Evolutionary conservation across 2,888 invertebrate species (phyloP), one percentile per base, ranked within the genome.

Genomic region (Blastobasis adustella): DNA sequence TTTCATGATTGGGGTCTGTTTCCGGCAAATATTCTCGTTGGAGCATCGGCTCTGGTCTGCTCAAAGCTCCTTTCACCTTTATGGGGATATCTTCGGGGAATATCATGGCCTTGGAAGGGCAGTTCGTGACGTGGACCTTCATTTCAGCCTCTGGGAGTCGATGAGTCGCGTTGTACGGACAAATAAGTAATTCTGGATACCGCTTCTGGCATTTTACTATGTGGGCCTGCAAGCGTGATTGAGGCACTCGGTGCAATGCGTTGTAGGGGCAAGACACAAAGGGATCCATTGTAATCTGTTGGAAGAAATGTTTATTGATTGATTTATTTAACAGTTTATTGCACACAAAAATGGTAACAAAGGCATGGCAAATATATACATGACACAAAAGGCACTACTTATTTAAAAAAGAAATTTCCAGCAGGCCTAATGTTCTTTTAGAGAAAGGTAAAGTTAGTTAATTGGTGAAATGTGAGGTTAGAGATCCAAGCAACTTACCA

Each of bases 141-240:
- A 85, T 57, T 54, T 89, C 82, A 0, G 69, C 67, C 36, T 81
- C 73, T 0, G 89, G 79, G 23, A 47, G 63, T 0, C 90, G 73
- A 58, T 91, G 92, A 0, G 82, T 82, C 0, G 85, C 83, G 50
- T 92, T 91, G 56, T 89, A 92, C 0, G 90, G 90, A 50, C 92
- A 92, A 4, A 82, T 80, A 4, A 69, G 63, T 0, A 79, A 61
- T 2, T 76, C 62, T 0, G 89, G 87, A 56, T 89, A 72, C 1
- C 73, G 76, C 9, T 76, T 66, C 10, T 89, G 74, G 56, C 92
- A 92, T 64, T 91, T 91, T 0, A 90, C 63, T 0, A 92, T 60
- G 62, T 92, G 92, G 0, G 68, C 72, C 52, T 90, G 90, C 5
- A 92, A 66, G 0, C 90, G 82, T 4, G 82, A 83, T 0, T 79